Percentiles rank a stretch among this genome's conserved stretches.
Conservation (phyloP, 2,888 invertebrate genomes). For the Norana najaformis region DNA sequence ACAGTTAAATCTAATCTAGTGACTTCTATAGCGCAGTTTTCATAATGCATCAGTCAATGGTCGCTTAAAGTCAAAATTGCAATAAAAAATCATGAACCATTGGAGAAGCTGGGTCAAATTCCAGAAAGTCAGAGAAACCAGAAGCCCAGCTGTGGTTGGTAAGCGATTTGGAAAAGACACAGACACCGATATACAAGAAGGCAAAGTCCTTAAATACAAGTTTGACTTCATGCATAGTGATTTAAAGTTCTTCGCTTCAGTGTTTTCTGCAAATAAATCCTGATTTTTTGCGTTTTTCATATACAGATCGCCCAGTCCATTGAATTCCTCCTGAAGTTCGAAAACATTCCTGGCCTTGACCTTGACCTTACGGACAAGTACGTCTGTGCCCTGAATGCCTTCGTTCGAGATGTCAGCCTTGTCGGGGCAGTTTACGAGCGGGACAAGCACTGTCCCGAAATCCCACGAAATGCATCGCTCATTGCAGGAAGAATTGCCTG, state of each 20-base stretch:
- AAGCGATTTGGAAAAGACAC: too few species aligned
- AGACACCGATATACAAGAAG: too few species aligned
- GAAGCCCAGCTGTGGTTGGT: too few species aligned
- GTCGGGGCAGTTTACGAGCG: conserved; percentile 76
- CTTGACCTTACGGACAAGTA: conserved; percentile 63
- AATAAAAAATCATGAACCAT: too few species aligned
- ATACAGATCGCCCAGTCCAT: conserved; percentile 62
- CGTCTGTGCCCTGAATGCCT: conserved; percentile 60
- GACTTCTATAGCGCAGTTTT: too few species aligned
- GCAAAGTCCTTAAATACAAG: neutral
- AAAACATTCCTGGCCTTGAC: conserved; percentile 58
- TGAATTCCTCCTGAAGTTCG: conserved; percentile 60
- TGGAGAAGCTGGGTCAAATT: too few species aligned
- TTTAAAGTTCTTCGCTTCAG: neutral
- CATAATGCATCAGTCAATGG: too few species aligned
- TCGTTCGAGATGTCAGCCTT: conserved; percentile 82
- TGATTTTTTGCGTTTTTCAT: neutral
- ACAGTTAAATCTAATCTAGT: too few species aligned
- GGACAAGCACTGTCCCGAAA: conserved; percentile 84
- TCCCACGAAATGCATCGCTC: conserved; percentile 86
- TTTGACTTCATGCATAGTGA: neutral
- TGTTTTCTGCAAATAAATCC: neutral
- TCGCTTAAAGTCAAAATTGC: too few species aligned
- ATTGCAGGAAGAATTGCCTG: conserved; percentile 79
- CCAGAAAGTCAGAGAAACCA: too few species aligned